Evolutionary conservation across 2,888 invertebrate species (phyloP).

Genomic region (Chrysolina oricalcia): DNA sequence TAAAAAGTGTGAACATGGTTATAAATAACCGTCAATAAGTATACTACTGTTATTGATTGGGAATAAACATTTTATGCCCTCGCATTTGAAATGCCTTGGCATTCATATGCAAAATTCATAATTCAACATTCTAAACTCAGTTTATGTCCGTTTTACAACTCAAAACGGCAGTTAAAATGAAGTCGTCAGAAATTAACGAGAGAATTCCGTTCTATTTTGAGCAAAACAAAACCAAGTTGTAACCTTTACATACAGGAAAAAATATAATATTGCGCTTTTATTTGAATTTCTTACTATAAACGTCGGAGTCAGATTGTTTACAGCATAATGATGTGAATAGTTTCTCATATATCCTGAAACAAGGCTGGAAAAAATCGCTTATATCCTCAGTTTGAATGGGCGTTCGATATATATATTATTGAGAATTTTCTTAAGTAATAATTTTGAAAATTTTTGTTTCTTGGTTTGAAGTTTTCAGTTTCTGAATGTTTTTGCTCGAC

Average conservation of each 20-base stretch:
- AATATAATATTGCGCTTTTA: not conserved
- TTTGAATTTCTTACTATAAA: slow-evolving; percentile 10
- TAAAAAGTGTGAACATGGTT: not conserved
- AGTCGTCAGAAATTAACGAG: slow-evolving; percentile 1
- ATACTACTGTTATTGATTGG: not conserved
- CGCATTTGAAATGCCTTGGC: not conserved
- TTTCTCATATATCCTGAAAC: slow-evolving; percentile 28
- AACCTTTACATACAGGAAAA: not conserved
- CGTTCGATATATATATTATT: not conserved
- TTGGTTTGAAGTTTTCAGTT: too few species aligned
- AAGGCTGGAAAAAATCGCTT: not conserved
- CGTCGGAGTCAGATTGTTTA: slow-evolving; percentile 24
- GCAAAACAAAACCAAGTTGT: slow-evolving; percentile 14
- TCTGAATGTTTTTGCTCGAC: too few species aligned
- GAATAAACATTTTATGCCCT: slow-evolving; percentile 15
- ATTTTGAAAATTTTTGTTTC: too few species aligned
- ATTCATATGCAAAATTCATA: slow-evolving; percentile 19
- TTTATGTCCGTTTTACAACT: slow-evolving; percentile 19
- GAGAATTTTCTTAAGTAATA: too few species aligned
- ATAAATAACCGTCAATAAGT: not conserved
- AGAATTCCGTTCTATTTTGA: slow-evolving; percentile 11
- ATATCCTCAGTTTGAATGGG: not conserved
- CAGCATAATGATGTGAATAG: slow-evolving; percentile 28
- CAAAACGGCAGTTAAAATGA: not conserved
- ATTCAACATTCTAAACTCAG: not conserved